These are phyloP conservation scores for Venturia canescens DNA, from an alignment of 1,140 invertebrate genomes.

Conservation along the genomic window DNA sequence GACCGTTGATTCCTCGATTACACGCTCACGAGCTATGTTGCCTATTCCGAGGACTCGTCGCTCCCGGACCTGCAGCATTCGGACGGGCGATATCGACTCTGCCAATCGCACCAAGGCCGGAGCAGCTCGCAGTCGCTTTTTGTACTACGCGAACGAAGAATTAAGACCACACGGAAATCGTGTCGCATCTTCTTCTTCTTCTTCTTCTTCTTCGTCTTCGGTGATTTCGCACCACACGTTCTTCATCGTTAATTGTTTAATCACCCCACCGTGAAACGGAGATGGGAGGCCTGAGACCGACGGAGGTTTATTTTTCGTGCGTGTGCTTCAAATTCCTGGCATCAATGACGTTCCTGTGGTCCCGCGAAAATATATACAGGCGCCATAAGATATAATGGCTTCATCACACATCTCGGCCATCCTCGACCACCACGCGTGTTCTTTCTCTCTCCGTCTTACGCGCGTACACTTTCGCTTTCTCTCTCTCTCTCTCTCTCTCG, in stretches of 20 bases:
- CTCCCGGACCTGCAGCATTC: too few species aligned
- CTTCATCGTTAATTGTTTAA: constrained; percentile 40
- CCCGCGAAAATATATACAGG: constrained; percentile 17
- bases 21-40: too few species aligned
- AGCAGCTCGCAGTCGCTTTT: background rate
- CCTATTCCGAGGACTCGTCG: too few species aligned
- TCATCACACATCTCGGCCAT: constrained; percentile 1
- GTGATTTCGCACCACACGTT: background rate
- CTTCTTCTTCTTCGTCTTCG: background rate
- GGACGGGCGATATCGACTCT: too few species aligned
- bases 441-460: background rate
- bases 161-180: constrained; percentile 2
- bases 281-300: background rate
- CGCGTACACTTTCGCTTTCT: background rate
- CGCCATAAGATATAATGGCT: background rate
- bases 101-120: too few species aligned
- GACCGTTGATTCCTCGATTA: too few species aligned
- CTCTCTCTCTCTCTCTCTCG: background rate
- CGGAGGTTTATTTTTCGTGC: background rate
- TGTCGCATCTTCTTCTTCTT: background rate
- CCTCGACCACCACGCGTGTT: background rate
- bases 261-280: background rate
- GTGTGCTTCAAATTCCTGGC: constrained; percentile 26
- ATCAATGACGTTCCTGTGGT: constrained; percentile 34
- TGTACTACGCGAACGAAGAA: background rate